Conservation (phyloP, 2,113 vertebrate genomes). For the Calcarius ornatus region DNA sequence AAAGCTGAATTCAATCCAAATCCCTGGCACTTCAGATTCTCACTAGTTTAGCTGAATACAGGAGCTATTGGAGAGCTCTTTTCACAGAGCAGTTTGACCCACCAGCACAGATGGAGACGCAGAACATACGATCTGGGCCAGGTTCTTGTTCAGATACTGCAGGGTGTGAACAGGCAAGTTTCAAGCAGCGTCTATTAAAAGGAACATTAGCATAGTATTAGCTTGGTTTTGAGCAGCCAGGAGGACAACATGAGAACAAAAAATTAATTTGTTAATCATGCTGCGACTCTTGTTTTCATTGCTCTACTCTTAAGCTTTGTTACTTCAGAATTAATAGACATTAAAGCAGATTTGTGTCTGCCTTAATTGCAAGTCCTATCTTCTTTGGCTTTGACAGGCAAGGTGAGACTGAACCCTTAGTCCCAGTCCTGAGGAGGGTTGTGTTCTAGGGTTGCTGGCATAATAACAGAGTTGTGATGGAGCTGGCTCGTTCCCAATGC, state of each 20-base stretch:
- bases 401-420: neutral
- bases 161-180: neutral
- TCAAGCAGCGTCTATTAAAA: neutral
- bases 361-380: neutral
- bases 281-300: neutral
- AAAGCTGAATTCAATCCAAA: neutral
- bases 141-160: neutral
- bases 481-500: neutral
- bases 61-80: neutral
- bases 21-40: neutral
- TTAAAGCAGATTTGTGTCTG: neutral
- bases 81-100: conserved; percentile 18
- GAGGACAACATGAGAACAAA: neutral
- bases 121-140: neutral
- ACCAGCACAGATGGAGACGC: neutral
- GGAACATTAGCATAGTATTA: neutral
- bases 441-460: neutral
- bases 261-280: neutral
- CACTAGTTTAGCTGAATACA: neutral
- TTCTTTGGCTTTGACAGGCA: neutral
- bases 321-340: neutral
- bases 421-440: neutral
- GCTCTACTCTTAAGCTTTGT: neutral
- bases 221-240: neutral
- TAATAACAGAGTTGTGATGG: neutral